Conservation (phyloP, 2,797 vertebrate species). For the Lophotriccus pileatus region DNA sequence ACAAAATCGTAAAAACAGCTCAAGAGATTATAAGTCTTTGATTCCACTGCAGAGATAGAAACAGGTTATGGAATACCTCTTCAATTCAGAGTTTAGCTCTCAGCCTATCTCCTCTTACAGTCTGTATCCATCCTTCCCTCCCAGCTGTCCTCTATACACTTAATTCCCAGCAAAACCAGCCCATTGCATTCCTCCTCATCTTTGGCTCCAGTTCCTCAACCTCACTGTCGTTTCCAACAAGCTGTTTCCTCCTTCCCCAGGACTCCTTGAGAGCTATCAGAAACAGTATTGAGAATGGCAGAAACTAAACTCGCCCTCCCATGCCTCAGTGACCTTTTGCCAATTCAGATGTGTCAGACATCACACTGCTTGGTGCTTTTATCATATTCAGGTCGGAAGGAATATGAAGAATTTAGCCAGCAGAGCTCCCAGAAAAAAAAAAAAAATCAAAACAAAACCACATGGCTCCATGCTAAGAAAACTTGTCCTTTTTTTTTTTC, state of each 20-base stretch:
- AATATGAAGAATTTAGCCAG: not conserved
- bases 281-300: not conserved
- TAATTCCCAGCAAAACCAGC: not conserved
- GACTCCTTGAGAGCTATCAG: not conserved
- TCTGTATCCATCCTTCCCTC: not conserved
- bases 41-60: not conserved
- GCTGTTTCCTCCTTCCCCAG: not conserved
- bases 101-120: not conserved
- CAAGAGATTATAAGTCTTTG: not conserved
- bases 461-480: not conserved
- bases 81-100: not conserved
- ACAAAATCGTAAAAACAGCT: not conserved
- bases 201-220: not conserved
- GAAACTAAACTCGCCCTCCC: not conserved
- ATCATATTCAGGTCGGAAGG: not conserved
- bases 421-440: not conserved
- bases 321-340: not conserved
- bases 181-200: not conserved
- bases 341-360: not conserved
- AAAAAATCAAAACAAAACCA: not conserved
- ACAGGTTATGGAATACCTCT: not conserved
- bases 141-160: not conserved
- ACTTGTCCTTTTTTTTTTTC: fast-evolving
- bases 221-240: not conserved
- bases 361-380: not conserved